These are phyloP conservation scores for Takifugu flavidus DNA, from an alignment of 2,113 vertebrate genomes.

Conservation along the genomic window DNA sequence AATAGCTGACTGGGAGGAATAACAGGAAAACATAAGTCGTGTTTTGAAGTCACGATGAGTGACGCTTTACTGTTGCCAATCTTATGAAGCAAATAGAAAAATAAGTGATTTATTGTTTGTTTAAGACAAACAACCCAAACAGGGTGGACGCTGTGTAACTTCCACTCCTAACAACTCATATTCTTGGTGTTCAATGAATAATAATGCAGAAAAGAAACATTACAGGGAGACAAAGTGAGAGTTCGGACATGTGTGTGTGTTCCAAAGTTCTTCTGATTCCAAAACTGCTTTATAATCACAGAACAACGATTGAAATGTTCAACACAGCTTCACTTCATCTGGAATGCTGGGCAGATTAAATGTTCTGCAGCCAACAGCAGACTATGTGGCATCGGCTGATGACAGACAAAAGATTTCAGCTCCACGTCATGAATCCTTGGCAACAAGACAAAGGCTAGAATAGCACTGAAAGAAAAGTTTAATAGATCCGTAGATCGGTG, in stretches of 20 bases:
- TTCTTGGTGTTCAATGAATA: too few relatives aligned
- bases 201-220: too few relatives aligned
- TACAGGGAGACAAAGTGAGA: background rate
- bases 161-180: too few relatives aligned
- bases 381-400: background rate
- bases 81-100: background rate
- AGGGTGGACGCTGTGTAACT: too few relatives aligned
- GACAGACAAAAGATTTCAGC: constrained; percentile 20
- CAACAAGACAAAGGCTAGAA: background rate
- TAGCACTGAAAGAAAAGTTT: background rate
- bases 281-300: too few relatives aligned
- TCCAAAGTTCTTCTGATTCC: constrained; percentile 1
- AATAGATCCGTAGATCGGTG: too few relatives aligned
- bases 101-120: background rate
- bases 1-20: background rate
- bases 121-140: background rate
- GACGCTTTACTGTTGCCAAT: background rate
- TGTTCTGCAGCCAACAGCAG: too few relatives aligned
- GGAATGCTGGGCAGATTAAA: too few relatives aligned
- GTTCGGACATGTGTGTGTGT: background rate
- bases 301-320: too few relatives aligned
- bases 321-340: too few relatives aligned
- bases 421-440: background rate
- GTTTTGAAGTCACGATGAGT: background rate
- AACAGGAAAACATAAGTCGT: constrained; percentile 1